These are phyloP conservation scores for Eciton burchellii DNA, from an alignment of 1,140 invertebrate genomes.

Conservation along the genomic window DNA sequence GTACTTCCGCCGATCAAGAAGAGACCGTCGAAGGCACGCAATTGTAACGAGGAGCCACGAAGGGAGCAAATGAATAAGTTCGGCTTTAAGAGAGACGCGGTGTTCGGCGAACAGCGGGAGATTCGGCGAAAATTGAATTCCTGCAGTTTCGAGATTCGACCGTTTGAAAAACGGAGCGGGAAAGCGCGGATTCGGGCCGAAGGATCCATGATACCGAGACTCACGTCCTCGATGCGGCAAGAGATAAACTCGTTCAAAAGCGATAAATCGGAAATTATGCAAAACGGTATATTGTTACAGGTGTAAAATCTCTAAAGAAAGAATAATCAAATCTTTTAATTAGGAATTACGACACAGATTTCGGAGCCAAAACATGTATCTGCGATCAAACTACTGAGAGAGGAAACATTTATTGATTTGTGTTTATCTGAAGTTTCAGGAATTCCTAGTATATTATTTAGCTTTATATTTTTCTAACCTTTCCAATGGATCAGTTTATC, in stretches of 20 bases:
- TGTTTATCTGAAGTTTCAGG: too few species aligned
- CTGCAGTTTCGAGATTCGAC: constrained; percentile 56
- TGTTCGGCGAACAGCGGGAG: neutral
- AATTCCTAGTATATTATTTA: too few species aligned
- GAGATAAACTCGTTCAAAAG: constrained; percentile 6
- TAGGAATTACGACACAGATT: too few species aligned
- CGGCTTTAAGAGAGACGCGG: constrained; percentile 7
- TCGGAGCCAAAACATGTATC: too few species aligned
- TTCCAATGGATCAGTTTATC: too few species aligned
- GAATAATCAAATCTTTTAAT: too few species aligned
- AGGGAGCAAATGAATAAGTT: constrained; percentile 10
- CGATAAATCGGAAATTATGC: constrained; percentile 14
- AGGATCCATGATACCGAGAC: constrained; percentile 59
- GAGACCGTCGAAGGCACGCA: neutral
- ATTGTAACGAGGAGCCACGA: neutral
- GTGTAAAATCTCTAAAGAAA: neutral
- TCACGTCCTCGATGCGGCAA: constrained; percentile 19
- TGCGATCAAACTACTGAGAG: too few species aligned
- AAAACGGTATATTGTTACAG: constrained; percentile 52
- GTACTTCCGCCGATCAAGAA: constrained; percentile 46
- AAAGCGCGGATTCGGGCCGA: neutral
- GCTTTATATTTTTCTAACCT: too few species aligned
- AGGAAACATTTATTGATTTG: too few species aligned
- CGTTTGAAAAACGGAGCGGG: constrained; percentile 13
- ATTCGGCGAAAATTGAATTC: constrained; percentile 55